Conservation (phyloP, 2,113 vertebrate genomes). For the Eidolon helvum region DNA sequence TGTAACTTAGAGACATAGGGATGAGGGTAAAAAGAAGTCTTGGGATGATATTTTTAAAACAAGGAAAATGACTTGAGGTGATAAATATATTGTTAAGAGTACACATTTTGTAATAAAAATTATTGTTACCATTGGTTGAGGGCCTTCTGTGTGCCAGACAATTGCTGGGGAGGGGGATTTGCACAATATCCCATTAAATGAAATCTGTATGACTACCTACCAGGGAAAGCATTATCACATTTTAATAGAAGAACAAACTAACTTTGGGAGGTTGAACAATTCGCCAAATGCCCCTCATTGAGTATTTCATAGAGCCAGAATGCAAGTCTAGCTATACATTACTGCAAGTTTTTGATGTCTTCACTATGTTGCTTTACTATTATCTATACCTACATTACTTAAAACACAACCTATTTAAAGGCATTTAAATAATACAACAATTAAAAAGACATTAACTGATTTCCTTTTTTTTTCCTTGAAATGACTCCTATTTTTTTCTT, state of each 20-base stretch:
- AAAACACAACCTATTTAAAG: conserved; percentile 40
- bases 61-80: neutral
- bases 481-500: neutral
- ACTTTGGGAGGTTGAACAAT: neutral
- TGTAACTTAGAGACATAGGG: neutral
- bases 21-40: neutral
- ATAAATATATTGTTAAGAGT: neutral
- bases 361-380: neutral
- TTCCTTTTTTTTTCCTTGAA: neutral
- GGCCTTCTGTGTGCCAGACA: neutral
- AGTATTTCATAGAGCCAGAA: neutral
- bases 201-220: neutral
- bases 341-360: neutral
- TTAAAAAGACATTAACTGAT: neutral
- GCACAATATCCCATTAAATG: neutral
- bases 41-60: neutral
- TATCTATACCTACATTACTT: neutral
- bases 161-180: neutral
- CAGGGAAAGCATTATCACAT: neutral
- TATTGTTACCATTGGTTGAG: neutral
- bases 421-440: conserved; percentile 19
- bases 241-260: neutral
- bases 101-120: neutral
- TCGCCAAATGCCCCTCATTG: neutral
- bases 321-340: neutral